A percentile compares a stretch with the other conserved stretches of the same genome.
These are phyloP conservation scores for Pachypanchax playfairii DNA, from an alignment of 2,113 vertebrate species.

Conservation along the genomic window DNA sequence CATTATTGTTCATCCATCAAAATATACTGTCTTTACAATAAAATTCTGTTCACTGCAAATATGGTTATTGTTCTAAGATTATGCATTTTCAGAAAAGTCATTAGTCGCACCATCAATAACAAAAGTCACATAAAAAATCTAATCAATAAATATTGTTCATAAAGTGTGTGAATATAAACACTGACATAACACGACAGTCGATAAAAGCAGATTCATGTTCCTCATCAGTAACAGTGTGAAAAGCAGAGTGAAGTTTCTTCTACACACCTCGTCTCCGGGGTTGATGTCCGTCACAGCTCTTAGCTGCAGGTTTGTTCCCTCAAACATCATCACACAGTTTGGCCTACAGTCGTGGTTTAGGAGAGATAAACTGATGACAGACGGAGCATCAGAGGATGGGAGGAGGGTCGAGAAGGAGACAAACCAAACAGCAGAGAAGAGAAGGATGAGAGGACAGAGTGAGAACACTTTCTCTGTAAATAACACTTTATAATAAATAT, in stretches of 20 bases:
- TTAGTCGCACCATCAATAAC: background rate
- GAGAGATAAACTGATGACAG: slow-evolving; percentile 87
- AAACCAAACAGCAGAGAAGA: slow-evolving; percentile 1
- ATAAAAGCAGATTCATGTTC: slow-evolving; percentile 2
- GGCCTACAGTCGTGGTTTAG: slow-evolving; percentile 97
- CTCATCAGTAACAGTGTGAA: slow-evolving; percentile 14
- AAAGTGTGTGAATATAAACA: slow-evolving; percentile 17
- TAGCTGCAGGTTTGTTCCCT: slow-evolving; percentile 86
- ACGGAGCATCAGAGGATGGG: background rate
- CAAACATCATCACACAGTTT: slow-evolving; percentile 93
- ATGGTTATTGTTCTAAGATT: slow-evolving; percentile 2
- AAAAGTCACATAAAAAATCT: slow-evolving; percentile 3
- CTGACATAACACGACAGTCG: background rate
- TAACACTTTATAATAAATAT: no score
- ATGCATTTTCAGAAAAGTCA: background rate
- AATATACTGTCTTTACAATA: slow-evolving; percentile 14
- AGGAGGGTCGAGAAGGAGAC: background rate
- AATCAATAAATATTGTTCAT: slow-evolving; percentile 22
- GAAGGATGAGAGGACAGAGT: background rate
- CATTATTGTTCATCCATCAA: slow-evolving; percentile 11
- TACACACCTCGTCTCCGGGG: slow-evolving; percentile 88
- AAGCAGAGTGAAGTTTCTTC: background rate
- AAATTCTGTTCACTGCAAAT: background rate
- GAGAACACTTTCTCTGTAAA: background rate
- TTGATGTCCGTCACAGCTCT: slow-evolving; percentile 84